Percentiles rank a stretch among this genome's conserved stretches.
Evolutionary conservation across 30 jellyfish, hydroid and myxozoan species (phyloP).

Genomic region (Clytia hemisphaerica): DNA sequence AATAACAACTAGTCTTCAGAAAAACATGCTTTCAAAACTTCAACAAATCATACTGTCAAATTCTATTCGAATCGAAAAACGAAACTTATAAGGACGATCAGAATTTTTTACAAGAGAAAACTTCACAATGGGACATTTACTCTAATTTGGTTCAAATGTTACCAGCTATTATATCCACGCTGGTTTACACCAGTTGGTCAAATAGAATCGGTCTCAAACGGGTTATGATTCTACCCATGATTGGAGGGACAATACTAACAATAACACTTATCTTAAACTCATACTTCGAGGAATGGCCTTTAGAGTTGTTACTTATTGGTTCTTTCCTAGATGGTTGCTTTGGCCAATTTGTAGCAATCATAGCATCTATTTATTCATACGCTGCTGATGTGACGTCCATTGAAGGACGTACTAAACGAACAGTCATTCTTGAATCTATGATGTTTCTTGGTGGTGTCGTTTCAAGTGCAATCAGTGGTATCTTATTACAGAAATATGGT

Average conservation of each 20-base stretch:
- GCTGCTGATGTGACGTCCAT: constrained; percentile 68
- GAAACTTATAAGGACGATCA: constrained; percentile 16
- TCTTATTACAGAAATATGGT: constrained; percentile 58
- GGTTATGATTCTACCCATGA: constrained; percentile 54
- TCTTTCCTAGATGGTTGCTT: constrained; percentile 50
- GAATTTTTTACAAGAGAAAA: constrained; percentile 45
- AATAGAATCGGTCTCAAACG: constrained; percentile 78
- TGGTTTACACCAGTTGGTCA: constrained; percentile 65
- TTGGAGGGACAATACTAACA: too few relatives aligned
- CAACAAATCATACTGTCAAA: constrained; percentile 52
- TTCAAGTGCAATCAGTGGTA: constrained; percentile 71
- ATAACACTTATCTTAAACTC: constrained; percentile 50
- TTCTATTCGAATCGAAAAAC: too few relatives aligned
- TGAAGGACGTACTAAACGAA: constrained; percentile 60
- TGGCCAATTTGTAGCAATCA: constrained; percentile 69
- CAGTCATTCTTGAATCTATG: constrained; percentile 67
- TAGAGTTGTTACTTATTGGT: constrained; percentile 50
- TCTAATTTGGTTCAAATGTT: constrained; percentile 46
- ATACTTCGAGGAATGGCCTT: constrained; percentile 32
- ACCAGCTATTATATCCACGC: constrained; percentile 69
- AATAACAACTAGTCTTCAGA: constrained; percentile 64
- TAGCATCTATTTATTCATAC: constrained; percentile 67
- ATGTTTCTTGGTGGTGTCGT: constrained; percentile 49
- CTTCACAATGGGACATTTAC: constrained; percentile 77
- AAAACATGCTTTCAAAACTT: constrained; percentile 54